A percentile compares a stretch with the other conserved stretches of the same genome.
Evolutionary conservation across 2,888 invertebrate species (phyloP).

Genomic region (Rhopalosiphum nymphaeae): DNA sequence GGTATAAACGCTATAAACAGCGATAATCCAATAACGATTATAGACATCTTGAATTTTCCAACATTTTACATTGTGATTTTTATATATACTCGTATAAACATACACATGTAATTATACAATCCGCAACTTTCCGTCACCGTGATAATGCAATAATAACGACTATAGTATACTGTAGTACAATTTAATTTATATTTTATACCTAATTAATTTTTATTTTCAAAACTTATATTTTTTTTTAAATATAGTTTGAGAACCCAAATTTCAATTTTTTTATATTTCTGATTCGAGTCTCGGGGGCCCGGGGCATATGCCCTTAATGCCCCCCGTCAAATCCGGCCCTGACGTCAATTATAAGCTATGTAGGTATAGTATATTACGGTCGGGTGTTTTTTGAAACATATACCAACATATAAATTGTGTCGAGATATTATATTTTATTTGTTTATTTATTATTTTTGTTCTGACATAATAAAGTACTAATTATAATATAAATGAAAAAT

Average conservation of each 20-base stretch:
- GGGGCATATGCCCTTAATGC: too few relatives aligned
- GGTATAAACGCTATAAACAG: background rate
- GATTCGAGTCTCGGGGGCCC: background rate
- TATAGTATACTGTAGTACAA: background rate
- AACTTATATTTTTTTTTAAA: background rate
- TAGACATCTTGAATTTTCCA: conserved; percentile 24
- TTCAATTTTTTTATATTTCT: conserved; percentile 1
- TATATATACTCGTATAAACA: conserved; percentile 30
- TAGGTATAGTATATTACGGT: too few relatives aligned
- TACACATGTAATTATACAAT: conserved; percentile 22
- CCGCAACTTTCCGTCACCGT: conserved; percentile 9
- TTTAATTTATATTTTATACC: conserved; percentile 25
- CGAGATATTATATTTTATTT: too few relatives aligned
- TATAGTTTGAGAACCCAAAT: background rate
- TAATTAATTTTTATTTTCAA: conserved; percentile 1
- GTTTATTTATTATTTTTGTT: too few relatives aligned
- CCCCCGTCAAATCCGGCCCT: too few relatives aligned
- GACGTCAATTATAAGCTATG: too few relatives aligned
- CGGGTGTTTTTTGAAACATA: too few relatives aligned
- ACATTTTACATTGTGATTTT: background rate
- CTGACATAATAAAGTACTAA: too few relatives aligned
- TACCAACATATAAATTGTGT: too few relatives aligned
- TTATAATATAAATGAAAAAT: too few relatives aligned
- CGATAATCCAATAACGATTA: conserved; percentile 15
- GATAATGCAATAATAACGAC: conserved; percentile 19